Base-by-base conservation (phyloP, 2,797 vertebrate genomes). In the Syngnathus rostellatus region DNA sequence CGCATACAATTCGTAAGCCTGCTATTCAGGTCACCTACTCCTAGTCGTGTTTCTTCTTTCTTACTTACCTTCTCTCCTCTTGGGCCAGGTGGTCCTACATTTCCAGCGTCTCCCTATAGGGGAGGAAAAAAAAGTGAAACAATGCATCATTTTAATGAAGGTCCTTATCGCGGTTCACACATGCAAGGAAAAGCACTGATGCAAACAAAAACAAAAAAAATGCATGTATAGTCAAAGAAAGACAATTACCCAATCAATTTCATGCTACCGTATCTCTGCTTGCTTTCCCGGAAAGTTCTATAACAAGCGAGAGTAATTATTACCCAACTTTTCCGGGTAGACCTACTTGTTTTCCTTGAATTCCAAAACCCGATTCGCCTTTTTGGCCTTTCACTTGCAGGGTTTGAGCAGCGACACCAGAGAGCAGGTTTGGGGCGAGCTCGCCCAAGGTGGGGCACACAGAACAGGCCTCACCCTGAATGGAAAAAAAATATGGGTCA, bases 41-140 rank as follows among this genome's bases (percentile, higher is more conserved):
- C 23, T 16, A 43, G 14, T 57, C 14, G 19, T 31, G 23, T 64
- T 63, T 69, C 70, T 76, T 74, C 55, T 11, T 72, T 17, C 6
- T 70, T 37, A 53, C 83, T 88, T 83, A 96, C 95, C 91, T 94
- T 95, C 64, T 93, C 92, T 74, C 95, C 96, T 86, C 88, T 90
- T 60, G 77, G 61, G 0, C 95, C 95, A 10, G 80, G 43, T 2
- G 86, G 82, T 6, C 94, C 94, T 40, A 75, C 84, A 8, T 65
- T 72, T 48, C 95, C 95, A 0, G 67, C 81, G 41, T 79, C 61
- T 67, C 91, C 89, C 91, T 92, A 80, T 6, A 63, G 6, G 63
- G 45, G 16, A 72, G 63, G 43, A 5, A 14, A 41, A 57, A 69
- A 66, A 74, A 75, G 64, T 50, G 37, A 64, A 51, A 64, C 48